Percentiles rank a stretch among this genome's conserved stretches.
phyloP scores from a whole-genome alignment of 92 coral and sea anemone genomes.

The Phenganax stokvisi region DNA sequence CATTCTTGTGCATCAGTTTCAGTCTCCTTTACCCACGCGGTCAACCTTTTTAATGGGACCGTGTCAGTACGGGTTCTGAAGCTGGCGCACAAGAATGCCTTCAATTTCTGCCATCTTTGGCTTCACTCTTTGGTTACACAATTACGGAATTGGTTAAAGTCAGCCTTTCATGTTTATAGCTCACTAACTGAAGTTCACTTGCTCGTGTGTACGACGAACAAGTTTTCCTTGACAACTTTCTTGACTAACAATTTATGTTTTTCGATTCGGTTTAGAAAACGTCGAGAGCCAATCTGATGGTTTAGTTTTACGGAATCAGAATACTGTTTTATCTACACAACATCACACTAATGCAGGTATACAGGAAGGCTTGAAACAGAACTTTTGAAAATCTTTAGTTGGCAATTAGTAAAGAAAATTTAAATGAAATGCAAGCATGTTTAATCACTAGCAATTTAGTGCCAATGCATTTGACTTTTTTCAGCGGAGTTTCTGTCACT shows the following conservation, averaged over 20 bases:
- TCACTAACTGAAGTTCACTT: not conserved
- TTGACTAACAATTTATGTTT: not conserved
- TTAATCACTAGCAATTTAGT: not conserved
- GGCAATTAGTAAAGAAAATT: too few relatives aligned
- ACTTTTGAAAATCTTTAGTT: too few relatives aligned
- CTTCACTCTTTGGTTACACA: too few relatives aligned
- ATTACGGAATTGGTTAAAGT: too few relatives aligned
- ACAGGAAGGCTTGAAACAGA: not conserved
- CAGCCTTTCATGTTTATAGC: not conserved
- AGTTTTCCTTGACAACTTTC: too few relatives aligned
- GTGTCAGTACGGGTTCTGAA: not conserved
- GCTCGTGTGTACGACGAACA: not conserved
- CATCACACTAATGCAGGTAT: constrained; percentile 73
- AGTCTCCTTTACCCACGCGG: not conserved
- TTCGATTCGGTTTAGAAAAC: not conserved
- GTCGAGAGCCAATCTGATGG: constrained; percentile 30
- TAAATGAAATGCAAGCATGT: too few relatives aligned
- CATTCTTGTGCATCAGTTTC: too few relatives aligned
- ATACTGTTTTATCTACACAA: constrained; percentile 70
- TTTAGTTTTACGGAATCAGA: constrained; percentile 63
- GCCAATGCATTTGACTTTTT: constrained; percentile 5
- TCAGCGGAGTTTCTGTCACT: constrained; percentile 82
- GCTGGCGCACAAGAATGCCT: too few relatives aligned
- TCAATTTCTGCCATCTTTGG: too few relatives aligned
- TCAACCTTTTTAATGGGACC: not conserved